Percentiles rank a stretch among this genome's conserved stretches.
Evolutionary conservation across 1,140 invertebrate genomes (phyloP).

Genomic region (Trichoplusia ni): DNA sequence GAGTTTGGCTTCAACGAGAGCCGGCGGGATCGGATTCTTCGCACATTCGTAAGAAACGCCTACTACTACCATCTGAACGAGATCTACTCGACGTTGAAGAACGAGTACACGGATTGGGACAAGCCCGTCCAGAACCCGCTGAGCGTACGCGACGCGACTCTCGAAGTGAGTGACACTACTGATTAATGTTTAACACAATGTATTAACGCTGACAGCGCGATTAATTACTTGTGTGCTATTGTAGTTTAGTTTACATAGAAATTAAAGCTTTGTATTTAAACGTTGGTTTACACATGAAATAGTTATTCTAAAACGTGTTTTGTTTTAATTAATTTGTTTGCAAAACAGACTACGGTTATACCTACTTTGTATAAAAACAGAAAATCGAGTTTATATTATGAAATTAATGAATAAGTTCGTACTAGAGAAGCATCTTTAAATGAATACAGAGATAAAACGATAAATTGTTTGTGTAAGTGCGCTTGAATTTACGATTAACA

Average conservation of each 20-base stretch:
- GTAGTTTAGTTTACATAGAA: neutral
- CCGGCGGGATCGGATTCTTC: slow-evolving; percentile 90
- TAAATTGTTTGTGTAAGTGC: neutral
- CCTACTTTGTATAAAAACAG: too few relatives aligned
- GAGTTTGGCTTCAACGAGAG: slow-evolving; percentile 94
- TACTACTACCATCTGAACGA: slow-evolving; percentile 95
- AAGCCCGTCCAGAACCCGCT: slow-evolving; percentile 88
- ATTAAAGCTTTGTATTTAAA: too few relatives aligned
- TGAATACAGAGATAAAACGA: neutral
- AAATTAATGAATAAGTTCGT: neutral
- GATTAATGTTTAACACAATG: neutral
- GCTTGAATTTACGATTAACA: neutral
- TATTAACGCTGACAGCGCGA: neutral
- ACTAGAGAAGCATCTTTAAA: slow-evolving; percentile 3
- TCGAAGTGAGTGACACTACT: slow-evolving; percentile 76
- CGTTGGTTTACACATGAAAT: too few relatives aligned
- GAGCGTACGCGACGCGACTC: slow-evolving; percentile 88
- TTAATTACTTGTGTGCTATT: neutral
- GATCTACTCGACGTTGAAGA: slow-evolving; percentile 94
- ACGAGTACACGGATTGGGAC: slow-evolving; percentile 97
- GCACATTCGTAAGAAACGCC: slow-evolving; percentile 93
- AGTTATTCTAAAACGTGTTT: too few relatives aligned
- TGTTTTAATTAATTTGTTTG: too few relatives aligned
- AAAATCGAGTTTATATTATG: too few relatives aligned
- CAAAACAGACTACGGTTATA: too few relatives aligned